Evolutionary conservation across 2,113 vertebrate species (phyloP).

Genomic region (Arvicanthis niloticus): DNA sequence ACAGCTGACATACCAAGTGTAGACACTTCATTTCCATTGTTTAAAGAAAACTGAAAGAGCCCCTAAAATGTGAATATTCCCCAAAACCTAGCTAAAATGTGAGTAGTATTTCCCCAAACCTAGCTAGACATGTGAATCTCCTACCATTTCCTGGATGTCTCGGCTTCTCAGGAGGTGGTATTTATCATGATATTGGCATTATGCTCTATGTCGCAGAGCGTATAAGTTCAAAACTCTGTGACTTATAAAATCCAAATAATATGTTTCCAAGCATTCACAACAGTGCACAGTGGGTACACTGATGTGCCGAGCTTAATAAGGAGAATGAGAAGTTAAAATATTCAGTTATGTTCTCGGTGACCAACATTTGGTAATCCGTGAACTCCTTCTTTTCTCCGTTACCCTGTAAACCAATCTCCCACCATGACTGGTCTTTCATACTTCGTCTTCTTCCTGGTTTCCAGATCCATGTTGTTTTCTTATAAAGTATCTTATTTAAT

Average conservation of each 20-base stretch:
- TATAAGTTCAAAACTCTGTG: neutral
- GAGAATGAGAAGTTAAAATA: neutral
- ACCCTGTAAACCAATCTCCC: neutral
- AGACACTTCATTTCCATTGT: neutral
- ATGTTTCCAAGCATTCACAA: neutral
- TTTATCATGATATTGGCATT: neutral
- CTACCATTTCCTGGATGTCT: conserved; percentile 4
- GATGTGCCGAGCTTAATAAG: conserved; percentile 12
- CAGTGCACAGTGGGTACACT: neutral
- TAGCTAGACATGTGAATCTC: neutral
- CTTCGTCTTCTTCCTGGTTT: neutral
- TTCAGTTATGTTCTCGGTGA: neutral
- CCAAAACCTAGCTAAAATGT: neutral
- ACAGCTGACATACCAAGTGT: neutral
- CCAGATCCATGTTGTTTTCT: neutral
- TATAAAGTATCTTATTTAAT: neutral
- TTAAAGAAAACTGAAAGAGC: conserved; percentile 1
- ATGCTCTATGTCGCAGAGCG: neutral
- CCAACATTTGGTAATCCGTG: neutral
- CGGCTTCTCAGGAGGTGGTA: neutral
- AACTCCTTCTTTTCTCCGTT: neutral
- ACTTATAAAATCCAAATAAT: conserved; percentile 31
- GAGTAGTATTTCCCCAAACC: neutral
- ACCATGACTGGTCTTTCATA: neutral
- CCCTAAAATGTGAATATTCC: neutral